Evolutionary conservation across 2,113 vertebrate genomes (phyloP).

Genomic region (Mirounga angustirostris): DNA sequence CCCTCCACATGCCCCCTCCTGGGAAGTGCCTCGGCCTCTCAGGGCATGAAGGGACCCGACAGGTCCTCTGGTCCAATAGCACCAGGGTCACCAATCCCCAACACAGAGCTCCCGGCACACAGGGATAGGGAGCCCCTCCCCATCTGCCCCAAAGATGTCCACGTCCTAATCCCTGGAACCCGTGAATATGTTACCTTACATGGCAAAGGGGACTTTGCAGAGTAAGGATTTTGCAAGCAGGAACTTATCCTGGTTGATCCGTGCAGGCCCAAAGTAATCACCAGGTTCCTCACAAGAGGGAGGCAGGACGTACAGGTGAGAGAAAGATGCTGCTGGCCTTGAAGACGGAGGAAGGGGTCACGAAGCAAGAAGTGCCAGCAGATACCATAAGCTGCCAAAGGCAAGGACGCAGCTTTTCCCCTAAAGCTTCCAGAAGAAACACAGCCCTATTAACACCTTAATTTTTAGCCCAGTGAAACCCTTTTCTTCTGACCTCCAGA

Average conservation of each 20-base stretch:
- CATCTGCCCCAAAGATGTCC: background rate
- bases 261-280: background rate
- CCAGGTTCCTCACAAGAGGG: background rate
- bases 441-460: background rate
- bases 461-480: background rate
- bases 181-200: background rate
- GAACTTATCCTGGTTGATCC: background rate
- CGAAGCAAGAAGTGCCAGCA: background rate
- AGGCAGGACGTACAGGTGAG: background rate
- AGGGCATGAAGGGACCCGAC: background rate
- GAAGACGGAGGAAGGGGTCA: background rate
- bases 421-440: background rate
- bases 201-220: background rate
- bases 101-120: background rate
- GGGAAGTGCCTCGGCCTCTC: background rate
- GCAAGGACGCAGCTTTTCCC: background rate
- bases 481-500: constrained; percentile 8
- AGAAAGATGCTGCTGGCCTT: background rate
- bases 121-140: too few relatives aligned
- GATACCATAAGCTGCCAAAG: background rate
- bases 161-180: background rate
- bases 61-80: background rate
- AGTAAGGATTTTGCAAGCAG: background rate
- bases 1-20: background rate
- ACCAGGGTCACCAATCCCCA: background rate